phyloP scores from a whole-genome alignment of 2,888 invertebrate genomes.

The Andrena bicolor region DNA sequence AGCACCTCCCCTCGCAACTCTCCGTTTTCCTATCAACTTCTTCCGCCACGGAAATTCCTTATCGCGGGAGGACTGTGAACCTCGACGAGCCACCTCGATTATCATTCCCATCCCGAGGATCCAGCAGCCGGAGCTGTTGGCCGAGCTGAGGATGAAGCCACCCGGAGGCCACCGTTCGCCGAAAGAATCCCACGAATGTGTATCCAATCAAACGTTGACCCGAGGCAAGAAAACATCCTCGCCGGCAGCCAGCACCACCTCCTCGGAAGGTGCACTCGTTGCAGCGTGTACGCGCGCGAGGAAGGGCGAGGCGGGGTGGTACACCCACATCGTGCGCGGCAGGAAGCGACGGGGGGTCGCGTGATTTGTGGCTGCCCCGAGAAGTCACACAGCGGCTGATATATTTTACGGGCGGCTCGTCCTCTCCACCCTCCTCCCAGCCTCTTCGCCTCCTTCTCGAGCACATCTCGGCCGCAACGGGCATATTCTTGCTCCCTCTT shows the following conservation, averaged over 20 bases:
- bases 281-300: constrained; percentile 60
- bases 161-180: not conserved
- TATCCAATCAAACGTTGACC: constrained; percentile 56
- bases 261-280: constrained; percentile 54
- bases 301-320: constrained; percentile 45
- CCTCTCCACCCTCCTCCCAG: constrained; percentile 60
- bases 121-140: no score
- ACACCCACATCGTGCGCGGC: constrained; percentile 79
- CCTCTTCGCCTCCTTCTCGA: constrained; percentile 40
- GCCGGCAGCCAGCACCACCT: constrained; percentile 19
- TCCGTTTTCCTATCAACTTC: no score
- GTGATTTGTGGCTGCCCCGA: constrained; percentile 85
- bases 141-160: not conserved
- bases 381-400: constrained; percentile 85
- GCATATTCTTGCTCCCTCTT: constrained; percentile 45
- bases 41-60: no score
- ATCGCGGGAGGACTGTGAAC: no score
- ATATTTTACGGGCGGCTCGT: constrained; percentile 84
- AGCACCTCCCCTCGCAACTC: no score
- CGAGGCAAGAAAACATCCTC: constrained; percentile 26
- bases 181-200: constrained; percentile 19
- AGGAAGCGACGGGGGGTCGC: constrained; percentile 83
- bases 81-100: no score
- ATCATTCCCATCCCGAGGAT: no score
- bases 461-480: constrained; percentile 49